Conservation (phyloP, 2,888 invertebrate species). For the Criorhina ranunculi region DNA sequence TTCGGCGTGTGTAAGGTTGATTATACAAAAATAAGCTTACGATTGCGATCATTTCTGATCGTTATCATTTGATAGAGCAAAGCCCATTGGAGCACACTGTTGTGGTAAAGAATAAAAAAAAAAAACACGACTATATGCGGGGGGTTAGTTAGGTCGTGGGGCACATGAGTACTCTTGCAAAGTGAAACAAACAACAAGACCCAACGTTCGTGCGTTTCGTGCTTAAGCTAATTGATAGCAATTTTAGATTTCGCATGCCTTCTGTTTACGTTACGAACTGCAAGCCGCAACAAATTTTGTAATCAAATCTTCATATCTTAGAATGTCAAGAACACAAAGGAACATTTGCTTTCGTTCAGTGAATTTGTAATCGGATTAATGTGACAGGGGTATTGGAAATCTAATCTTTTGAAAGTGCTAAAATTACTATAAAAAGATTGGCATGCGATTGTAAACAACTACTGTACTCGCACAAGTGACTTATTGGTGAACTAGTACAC, state of each 20-base stretch:
- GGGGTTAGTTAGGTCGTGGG: background rate
- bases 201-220: no score
- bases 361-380: background rate
- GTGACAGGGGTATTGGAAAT: background rate
- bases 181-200: no score
- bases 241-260: background rate
- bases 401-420: conserved; percentile 1
- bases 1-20: background rate
- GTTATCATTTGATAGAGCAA: background rate
- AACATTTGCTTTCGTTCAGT: background rate
- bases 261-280: background rate
- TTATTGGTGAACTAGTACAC: background rate
- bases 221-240: background rate
- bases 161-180: no score
- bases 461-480: background rate
- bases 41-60: background rate
- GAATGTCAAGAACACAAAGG: background rate
- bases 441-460: background rate
- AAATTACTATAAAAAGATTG: background rate
- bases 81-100: background rate
- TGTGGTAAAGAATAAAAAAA: background rate
- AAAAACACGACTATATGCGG: background rate
- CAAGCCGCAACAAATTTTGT: background rate
- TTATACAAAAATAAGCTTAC: background rate
- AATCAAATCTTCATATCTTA: background rate